Evolutionary conservation across 2,888 invertebrate species (phyloP).

Genomic region (Ophion ventricosus): DNA sequence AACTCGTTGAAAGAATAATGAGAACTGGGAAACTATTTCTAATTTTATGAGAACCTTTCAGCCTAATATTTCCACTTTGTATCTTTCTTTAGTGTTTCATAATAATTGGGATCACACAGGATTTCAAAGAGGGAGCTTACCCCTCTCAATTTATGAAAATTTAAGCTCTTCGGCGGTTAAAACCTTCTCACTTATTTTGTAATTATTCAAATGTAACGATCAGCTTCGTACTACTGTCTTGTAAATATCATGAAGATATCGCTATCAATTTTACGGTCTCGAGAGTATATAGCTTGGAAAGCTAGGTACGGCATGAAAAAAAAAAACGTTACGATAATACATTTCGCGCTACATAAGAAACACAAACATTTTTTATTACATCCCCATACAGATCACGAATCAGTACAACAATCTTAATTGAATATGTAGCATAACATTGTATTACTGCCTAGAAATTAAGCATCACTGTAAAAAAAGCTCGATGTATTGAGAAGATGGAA

Average conservation of each 20-base stretch:
- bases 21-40: not conserved
- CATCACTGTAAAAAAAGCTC: conserved; percentile 22
- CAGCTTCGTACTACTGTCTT: not conserved
- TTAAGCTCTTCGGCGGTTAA: not conserved
- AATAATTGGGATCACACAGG: not conserved
- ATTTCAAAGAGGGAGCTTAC: not conserved
- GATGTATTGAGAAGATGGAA: conserved; percentile 12
- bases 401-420: conserved; percentile 48
- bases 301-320: conserved; percentile 8
- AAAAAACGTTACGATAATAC: conserved; percentile 31
- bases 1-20: conserved; percentile 11
- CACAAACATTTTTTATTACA: conserved; percentile 42
- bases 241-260: conserved; percentile 30
- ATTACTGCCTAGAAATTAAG: conserved; percentile 6
- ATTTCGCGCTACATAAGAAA: conserved; percentile 36
- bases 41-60: not conserved
- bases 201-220: not conserved
- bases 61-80: not conserved
- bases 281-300: conserved; percentile 34
- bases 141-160: not conserved
- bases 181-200: not conserved
- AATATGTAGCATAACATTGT: conserved; percentile 27
- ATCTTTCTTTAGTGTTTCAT: not conserved
- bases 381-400: conserved; percentile 39
- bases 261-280: not conserved